Evolutionary conservation across 2,888 invertebrate genomes (phyloP).

Genomic region (Macrosiphum euphorbiae): DNA sequence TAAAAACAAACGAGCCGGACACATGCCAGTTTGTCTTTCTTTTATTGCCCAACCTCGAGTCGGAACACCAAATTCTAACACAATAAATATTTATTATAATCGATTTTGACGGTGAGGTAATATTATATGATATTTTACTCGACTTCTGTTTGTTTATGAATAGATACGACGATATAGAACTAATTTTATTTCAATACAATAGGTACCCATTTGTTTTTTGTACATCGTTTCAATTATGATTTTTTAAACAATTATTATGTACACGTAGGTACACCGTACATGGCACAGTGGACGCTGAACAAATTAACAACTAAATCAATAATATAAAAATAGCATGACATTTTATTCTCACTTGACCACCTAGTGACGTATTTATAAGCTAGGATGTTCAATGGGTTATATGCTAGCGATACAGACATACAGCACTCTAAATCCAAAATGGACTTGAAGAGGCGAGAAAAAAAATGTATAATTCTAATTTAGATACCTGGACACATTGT

Average conservation of each 20-base stretch:
- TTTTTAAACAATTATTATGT: not conserved
- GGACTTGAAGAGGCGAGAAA: no score
- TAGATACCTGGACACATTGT: no score
- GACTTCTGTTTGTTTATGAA: not conserved
- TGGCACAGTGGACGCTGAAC: not conserved
- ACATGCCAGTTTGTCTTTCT: not conserved
- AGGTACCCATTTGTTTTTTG: not conserved
- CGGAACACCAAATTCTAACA: not conserved
- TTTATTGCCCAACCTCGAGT: not conserved
- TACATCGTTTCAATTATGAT: not conserved
- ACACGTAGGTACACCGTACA: not conserved
- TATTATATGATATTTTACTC: not conserved
- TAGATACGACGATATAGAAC: not conserved
- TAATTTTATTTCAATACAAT: slow-evolving; percentile 11
- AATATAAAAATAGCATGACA: not conserved
- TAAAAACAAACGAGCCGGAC: slow-evolving; percentile 10
- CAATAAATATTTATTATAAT: slow-evolving; percentile 14
- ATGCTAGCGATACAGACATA: no score
- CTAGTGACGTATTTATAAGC: not conserved
- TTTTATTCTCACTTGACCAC: not conserved
- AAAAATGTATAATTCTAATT: no score
- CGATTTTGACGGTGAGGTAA: not conserved
- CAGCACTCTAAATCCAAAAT: no score
- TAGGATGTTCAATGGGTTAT: no score
- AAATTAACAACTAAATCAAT: not conserved